Percentiles rank a stretch among this genome's conserved stretches.
Evolutionary conservation across 2,113 vertebrate species (phyloP).

Genomic region (Anolis sagrei): DNA sequence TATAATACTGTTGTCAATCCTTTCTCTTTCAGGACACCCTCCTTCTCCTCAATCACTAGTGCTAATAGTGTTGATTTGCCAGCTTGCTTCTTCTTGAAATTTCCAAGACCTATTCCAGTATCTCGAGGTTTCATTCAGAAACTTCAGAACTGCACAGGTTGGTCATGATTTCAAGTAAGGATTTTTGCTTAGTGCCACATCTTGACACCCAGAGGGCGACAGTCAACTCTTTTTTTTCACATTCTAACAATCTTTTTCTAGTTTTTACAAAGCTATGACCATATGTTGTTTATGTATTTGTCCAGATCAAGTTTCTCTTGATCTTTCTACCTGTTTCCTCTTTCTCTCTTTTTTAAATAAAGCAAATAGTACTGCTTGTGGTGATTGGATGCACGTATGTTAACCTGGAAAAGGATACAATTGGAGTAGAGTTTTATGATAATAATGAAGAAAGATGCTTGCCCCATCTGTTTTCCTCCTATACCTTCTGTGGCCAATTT

Average conservation of each 20-base stretch:
- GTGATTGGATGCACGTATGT: too few relatives aligned
- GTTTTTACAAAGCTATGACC: not conserved
- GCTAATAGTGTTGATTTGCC: constrained; percentile 97
- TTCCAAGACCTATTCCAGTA: constrained; percentile 92
- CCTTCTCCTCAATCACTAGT: constrained; percentile 93
- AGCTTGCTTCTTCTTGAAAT: constrained; percentile 97
- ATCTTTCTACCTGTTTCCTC: too few relatives aligned
- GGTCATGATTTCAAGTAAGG: not conserved
- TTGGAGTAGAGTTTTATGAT: too few relatives aligned
- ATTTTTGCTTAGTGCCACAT: not conserved
- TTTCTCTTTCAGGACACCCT: constrained; percentile 80
- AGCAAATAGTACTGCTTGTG: too few relatives aligned
- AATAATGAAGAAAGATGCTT: too few relatives aligned
- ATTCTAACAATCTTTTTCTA: not conserved
- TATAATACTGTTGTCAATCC: not conserved
- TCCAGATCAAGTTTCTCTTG: too few relatives aligned
- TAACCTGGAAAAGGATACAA: too few relatives aligned
- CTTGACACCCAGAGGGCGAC: not conserved
- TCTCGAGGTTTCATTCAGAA: constrained; percentile 93
- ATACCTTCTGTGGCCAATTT: not conserved
- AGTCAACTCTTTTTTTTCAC: accelerated
- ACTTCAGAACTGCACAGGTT: constrained; percentile 90
- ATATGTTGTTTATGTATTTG: not conserved
- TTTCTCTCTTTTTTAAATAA: too few relatives aligned
- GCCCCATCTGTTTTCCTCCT: too few relatives aligned